Evolutionary conservation across 1,140 invertebrate genomes (phyloP).

Genomic region (Akabosia matsudoensis): DNA sequence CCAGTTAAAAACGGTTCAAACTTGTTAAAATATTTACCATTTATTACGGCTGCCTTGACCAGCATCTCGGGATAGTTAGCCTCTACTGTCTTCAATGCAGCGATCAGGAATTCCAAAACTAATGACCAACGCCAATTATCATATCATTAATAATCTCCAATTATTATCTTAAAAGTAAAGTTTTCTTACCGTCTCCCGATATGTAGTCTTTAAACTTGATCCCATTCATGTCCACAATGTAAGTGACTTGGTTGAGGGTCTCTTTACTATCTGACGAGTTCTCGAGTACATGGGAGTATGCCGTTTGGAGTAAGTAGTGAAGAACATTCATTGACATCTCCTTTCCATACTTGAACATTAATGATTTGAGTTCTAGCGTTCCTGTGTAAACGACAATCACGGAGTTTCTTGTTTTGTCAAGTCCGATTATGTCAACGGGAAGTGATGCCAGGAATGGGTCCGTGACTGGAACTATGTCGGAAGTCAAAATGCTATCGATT

Average conservation of each 20-base stretch:
- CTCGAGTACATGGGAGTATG: not conserved
- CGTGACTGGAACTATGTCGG: not conserved
- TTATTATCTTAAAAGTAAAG: not conserved
- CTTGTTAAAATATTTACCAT: not conserved
- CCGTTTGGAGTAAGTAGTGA: not conserved
- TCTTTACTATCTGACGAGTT: not conserved
- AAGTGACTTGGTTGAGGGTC: not conserved
- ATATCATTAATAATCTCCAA: not conserved
- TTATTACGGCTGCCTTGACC: not conserved
- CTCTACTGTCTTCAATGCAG: not conserved
- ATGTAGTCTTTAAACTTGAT: not conserved
- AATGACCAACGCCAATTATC: not conserved
- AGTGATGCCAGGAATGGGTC: not conserved
- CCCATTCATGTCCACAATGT: not conserved
- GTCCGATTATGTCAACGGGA: not conserved
- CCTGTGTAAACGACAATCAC: not conserved
- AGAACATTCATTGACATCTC: not conserved
- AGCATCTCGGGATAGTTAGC: not conserved
- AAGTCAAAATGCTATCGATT: not conserved
- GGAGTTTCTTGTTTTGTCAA: not conserved
- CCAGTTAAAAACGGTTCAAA: no score
- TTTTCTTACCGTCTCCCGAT: not conserved
- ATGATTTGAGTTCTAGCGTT: not conserved
- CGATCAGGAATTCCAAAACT: not conserved
- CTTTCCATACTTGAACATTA: not conserved